phyloP scores from a whole-genome alignment of 2,888 invertebrate genomes.

The Ophion ventricosus region DNA sequence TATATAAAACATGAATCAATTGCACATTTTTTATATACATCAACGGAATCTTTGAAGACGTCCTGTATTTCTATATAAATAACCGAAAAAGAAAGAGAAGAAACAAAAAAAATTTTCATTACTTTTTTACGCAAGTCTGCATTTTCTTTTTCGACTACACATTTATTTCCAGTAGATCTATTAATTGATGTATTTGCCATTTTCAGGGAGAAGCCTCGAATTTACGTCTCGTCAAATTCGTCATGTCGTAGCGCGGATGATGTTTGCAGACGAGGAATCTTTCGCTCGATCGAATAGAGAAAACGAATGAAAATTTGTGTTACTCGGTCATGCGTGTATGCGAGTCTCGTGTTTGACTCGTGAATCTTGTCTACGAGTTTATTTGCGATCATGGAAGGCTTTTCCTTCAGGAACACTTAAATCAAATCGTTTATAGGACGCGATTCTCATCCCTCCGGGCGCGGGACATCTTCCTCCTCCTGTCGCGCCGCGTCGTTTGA shows the following conservation, averaged over 20 bases:
- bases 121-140: not conserved
- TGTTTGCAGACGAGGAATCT: constrained; percentile 19
- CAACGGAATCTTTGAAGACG: too few relatives aligned
- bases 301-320: constrained; percentile 39
- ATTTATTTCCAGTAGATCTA: not conserved
- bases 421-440: constrained; percentile 55
- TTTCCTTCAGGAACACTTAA: constrained; percentile 46
- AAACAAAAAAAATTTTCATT: too few relatives aligned
- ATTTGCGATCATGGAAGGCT: constrained; percentile 45
- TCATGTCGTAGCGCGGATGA: not conserved
- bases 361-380: constrained; percentile 31
- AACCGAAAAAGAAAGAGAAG: too few relatives aligned
- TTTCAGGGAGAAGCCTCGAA: not conserved
- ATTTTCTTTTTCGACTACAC: not conserved
- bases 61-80: too few relatives aligned
- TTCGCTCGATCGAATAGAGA: constrained; percentile 6
- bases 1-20: too few relatives aligned
- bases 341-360: constrained; percentile 27
- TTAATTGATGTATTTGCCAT: not conserved
- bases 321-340: not conserved
- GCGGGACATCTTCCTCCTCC: constrained; percentile 52
- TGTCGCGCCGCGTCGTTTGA: constrained; percentile 69
- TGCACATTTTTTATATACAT: too few relatives aligned
- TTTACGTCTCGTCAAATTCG: not conserved
- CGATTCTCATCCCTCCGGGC: constrained; percentile 58